A percentile compares a stretch with the other conserved stretches of the same genome.
Conservation (phyloP, 2,888 invertebrate species). For the Rotaria macrura region DNA sequence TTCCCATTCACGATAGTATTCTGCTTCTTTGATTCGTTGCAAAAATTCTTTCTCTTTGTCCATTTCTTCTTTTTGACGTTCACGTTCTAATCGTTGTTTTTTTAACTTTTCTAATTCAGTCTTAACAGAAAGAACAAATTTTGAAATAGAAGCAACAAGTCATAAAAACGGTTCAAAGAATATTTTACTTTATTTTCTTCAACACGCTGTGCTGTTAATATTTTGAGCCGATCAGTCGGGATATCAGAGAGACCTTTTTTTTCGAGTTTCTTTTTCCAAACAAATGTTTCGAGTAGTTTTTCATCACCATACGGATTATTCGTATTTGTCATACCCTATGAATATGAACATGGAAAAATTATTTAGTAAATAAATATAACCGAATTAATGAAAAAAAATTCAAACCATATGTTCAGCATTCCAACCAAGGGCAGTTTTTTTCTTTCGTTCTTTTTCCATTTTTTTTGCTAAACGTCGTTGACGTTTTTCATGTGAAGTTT, state of each 20-base stretch:
- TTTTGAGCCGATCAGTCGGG: constrained; percentile 21
- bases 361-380: not conserved
- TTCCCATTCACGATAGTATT: constrained; percentile 83
- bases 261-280: constrained; percentile 88
- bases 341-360: not conserved
- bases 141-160: too few species aligned
- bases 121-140: constrained; percentile 34
- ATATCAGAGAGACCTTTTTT: constrained; percentile 76
- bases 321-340: constrained; percentile 76
- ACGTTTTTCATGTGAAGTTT: constrained; percentile 14
- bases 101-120: constrained; percentile 86
- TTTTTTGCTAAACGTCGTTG: not conserved
- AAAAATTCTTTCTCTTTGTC: constrained; percentile 63
- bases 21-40: constrained; percentile 77
- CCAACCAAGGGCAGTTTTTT: not conserved
- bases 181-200: constrained; percentile 26
- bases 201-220: constrained; percentile 36
- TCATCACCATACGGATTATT: constrained; percentile 98
- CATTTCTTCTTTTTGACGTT: constrained; percentile 57
- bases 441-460: not conserved
- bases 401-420: not conserved
- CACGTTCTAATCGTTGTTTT: constrained; percentile 74
- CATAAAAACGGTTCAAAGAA: too few species aligned
- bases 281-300: constrained; percentile 81
- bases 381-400: not conserved